phyloP scores from a whole-genome alignment of 2,113 vertebrate species.

The Menidia beryllina region DNA sequence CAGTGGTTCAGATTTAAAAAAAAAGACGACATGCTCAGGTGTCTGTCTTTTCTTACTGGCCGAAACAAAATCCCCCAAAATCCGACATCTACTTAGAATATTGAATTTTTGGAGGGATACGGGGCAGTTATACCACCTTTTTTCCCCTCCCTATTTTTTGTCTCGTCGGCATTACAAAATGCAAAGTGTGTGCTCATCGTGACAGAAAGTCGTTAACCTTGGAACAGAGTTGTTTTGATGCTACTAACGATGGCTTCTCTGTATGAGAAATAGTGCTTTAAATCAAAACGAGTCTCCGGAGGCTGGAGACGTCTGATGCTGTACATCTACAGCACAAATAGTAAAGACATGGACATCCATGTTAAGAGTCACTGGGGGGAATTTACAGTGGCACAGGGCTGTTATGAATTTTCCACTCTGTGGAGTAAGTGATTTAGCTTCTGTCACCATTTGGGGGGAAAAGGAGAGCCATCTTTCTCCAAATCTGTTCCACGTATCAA shows the following conservation, averaged over 20 bases:
- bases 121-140: no score
- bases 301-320: slow-evolving; percentile 1
- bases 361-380: no score
- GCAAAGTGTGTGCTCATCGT: slow-evolving; percentile 23
- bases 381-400: not conserved
- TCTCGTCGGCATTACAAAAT: not conserved
- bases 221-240: slow-evolving; percentile 60
- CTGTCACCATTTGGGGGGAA: slow-evolving; percentile 9
- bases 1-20: slow-evolving; percentile 1
- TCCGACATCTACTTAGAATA: not conserved
- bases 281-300: slow-evolving; percentile 23
- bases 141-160: no score
- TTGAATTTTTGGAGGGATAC: not conserved
- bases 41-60: not conserved
- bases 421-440: not conserved
- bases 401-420: slow-evolving; percentile 3
- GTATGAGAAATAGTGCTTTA: slow-evolving; percentile 52
- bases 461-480: slow-evolving; percentile 5
- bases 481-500: slow-evolving; percentile 26
- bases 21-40: not conserved
- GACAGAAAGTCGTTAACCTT: slow-evolving; percentile 42
- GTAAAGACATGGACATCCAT: no score
- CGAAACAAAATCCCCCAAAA: not conserved
- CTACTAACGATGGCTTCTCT: slow-evolving; percentile 56
- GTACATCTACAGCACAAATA: not conserved